Percentiles rank a stretch among this genome's conserved stretches.
Conservation (phyloP, 2,113 vertebrate species). For the Cathartes aura region DNA sequence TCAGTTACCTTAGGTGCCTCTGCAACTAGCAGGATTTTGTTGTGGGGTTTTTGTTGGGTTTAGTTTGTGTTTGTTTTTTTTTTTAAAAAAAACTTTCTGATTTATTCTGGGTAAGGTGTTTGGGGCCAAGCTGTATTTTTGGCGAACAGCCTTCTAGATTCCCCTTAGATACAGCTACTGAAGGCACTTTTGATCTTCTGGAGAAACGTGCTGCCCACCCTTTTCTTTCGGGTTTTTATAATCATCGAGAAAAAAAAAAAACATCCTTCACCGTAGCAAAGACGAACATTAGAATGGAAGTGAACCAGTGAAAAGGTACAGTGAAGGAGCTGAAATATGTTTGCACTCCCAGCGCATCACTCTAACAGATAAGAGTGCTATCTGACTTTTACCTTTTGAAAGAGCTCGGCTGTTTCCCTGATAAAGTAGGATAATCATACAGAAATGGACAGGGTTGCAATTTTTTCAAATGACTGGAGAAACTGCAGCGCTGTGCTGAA, state of each 20-base stretch:
- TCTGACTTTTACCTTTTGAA: constrained; percentile 53
- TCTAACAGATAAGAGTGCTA: constrained; percentile 17
- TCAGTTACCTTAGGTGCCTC: not conserved
- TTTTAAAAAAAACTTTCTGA: not conserved
- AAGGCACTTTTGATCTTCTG: not conserved
- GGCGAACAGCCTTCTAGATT: not conserved
- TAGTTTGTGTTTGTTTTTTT: not conserved
- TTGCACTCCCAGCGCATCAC: not conserved
- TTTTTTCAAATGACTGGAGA: constrained; percentile 31
- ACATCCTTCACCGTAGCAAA: not conserved
- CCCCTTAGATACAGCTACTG: not conserved
- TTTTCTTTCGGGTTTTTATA: not conserved
- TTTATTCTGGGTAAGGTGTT: not conserved
- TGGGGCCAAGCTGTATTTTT: not conserved
- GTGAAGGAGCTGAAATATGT: not conserved
- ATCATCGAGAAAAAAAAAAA: not conserved
- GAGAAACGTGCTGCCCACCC: not conserved
- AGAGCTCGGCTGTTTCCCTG: constrained; percentile 45
- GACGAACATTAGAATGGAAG: constrained; percentile 22
- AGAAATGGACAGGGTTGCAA: constrained; percentile 22
- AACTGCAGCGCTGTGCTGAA: constrained; percentile 1
- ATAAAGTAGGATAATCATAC: constrained; percentile 43
- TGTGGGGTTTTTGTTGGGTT: not conserved
- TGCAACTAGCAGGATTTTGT: not conserved
- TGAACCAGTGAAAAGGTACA: not conserved